Evolutionary conservation across 2,113 vertebrate genomes (phyloP).

Genomic region (Hemiprocne comata): DNA sequence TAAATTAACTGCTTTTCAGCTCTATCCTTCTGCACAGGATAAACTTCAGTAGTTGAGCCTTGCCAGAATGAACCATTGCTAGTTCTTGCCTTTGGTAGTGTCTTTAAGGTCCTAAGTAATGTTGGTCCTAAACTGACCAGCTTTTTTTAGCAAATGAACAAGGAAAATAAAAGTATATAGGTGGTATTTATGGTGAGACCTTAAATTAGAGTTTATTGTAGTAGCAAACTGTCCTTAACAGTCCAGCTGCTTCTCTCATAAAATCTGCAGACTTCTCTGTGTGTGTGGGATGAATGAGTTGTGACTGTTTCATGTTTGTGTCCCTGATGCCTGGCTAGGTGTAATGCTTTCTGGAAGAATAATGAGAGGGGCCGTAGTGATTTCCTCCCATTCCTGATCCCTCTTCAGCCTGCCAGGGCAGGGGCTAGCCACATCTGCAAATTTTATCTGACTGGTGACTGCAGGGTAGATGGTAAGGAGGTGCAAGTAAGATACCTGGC

Average conservation of each 20-base stretch:
- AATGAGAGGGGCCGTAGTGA: not conserved
- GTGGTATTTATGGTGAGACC: not conserved
- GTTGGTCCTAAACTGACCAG: not conserved
- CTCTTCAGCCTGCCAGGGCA: fast-evolving
- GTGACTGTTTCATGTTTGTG: not conserved
- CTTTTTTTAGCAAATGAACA: not conserved
- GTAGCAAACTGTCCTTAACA: not conserved
- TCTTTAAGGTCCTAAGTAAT: not conserved
- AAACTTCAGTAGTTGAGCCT: not conserved
- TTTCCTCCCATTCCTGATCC: not conserved
- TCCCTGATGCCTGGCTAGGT: not conserved
- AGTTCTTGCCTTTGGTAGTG: not conserved
- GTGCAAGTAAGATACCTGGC: not conserved
- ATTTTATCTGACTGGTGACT: fast-evolving
- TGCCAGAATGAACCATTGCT: not conserved
- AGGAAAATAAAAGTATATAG: not conserved
- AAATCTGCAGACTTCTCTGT: not conserved
- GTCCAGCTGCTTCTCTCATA: not conserved
- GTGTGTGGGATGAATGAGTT: not conserved
- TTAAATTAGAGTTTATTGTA: not conserved
- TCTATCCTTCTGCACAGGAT: not conserved
- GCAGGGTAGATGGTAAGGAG: not conserved
- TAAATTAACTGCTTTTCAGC: not conserved
- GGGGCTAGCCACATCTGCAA: not conserved
- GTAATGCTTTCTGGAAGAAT: not conserved